phyloP scores from a whole-genome alignment of 2,797 vertebrate species.

The Poeciliopsis gracilis region DNA sequence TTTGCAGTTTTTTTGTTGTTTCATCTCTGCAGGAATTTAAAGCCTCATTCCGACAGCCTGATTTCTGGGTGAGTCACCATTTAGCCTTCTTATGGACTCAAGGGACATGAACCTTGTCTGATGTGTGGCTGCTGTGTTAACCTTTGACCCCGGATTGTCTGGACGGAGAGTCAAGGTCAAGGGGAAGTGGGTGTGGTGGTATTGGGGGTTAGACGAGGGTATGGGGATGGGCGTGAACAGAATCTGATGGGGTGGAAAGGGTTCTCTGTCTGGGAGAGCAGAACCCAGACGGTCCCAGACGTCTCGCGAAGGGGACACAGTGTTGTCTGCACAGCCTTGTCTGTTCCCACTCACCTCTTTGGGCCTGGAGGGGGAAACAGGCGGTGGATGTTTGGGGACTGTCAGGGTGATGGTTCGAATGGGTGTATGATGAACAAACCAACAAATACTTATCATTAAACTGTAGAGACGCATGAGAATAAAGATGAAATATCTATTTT shows the following conservation, averaged over 20 bases:
- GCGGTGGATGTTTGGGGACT: constrained; percentile 37
- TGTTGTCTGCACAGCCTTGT: constrained; percentile 57
- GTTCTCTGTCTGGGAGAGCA: constrained; percentile 72
- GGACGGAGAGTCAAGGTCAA: constrained; percentile 80
- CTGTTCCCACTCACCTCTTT: constrained; percentile 64
- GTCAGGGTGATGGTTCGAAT: constrained; percentile 30
- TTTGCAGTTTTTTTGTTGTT: not conserved
- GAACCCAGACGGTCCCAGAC: constrained; percentile 79
- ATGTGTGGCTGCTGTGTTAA: constrained; percentile 78
- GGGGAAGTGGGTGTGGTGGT: constrained; percentile 46
- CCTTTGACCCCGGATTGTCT: constrained; percentile 81
- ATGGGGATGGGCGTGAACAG: constrained; percentile 32
- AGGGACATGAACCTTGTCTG: constrained; percentile 73
- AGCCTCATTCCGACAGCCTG: constrained; percentile 75
- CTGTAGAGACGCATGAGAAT: constrained; percentile 33
- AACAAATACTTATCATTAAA: constrained; percentile 41
- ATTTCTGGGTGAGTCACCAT: constrained; percentile 65
- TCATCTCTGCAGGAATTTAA: constrained; percentile 68
- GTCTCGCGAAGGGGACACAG: constrained; percentile 57
- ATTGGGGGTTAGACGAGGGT: constrained; percentile 10
- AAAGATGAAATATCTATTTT: constrained; percentile 6
- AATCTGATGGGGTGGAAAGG: constrained; percentile 63
- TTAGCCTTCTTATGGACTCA: constrained; percentile 67
- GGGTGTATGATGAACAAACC: not conserved
- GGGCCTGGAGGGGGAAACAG: constrained; percentile 47